Evolutionary conservation across 2,113 vertebrate species (phyloP).

Genomic region (Larimichthys crocea): DNA sequence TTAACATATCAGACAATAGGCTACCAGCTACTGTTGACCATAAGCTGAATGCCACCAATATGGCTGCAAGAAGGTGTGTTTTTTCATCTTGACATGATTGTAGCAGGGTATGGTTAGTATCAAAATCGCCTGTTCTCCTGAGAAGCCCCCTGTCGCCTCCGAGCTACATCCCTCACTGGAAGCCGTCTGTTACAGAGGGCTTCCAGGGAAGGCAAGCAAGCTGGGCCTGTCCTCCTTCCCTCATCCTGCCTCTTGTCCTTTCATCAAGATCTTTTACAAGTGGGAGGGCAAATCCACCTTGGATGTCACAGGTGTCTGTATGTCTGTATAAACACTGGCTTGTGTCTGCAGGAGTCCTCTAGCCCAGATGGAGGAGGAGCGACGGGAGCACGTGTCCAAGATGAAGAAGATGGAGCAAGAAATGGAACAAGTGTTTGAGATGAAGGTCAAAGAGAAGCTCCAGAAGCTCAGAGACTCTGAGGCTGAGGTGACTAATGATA

Average conservation of each 20-base stretch:
- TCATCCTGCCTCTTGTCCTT: conserved; percentile 12
- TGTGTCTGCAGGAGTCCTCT: conserved; percentile 89
- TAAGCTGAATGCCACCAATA: background rate
- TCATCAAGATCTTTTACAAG: background rate
- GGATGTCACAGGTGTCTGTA: background rate
- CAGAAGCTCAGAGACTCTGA: conserved; percentile 96
- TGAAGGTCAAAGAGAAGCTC: conserved; percentile 98
- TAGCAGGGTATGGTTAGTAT: background rate
- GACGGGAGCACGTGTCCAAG: conserved; percentile 93
- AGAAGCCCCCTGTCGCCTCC: background rate
- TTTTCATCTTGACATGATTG: background rate
- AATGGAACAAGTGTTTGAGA: conserved; percentile 98
- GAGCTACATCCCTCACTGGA: background rate
- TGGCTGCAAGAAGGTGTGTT: background rate
- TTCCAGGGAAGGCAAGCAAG: conserved; percentile 25
- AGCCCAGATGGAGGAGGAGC: conserved; percentile 97
- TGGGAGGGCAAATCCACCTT: background rate
- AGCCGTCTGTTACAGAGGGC: background rate
- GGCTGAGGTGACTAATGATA: conserved; percentile 85
- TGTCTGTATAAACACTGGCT: conserved; percentile 16
- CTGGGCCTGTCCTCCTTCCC: conserved; percentile 7
- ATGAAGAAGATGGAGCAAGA: conserved; percentile 99
- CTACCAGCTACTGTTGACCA: background rate
- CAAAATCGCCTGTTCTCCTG: background rate
- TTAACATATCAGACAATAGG: background rate